Evolutionary conservation across 1,140 invertebrate species (phyloP).

Genomic region (Venustaconcha ellipsiformis): DNA sequence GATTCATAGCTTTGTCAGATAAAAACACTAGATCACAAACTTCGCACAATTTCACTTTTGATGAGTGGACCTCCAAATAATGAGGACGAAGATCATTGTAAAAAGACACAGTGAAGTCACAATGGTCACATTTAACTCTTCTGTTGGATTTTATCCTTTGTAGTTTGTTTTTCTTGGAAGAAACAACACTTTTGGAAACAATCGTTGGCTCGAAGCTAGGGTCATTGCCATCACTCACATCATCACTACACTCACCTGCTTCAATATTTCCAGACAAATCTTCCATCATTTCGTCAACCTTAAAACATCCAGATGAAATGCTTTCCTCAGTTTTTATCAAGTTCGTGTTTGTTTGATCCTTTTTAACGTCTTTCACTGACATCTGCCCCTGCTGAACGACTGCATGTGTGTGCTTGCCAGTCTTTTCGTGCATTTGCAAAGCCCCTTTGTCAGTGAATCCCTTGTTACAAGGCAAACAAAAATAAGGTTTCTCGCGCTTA

Average conservation of each 20-base stretch:
- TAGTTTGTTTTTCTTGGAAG: background rate
- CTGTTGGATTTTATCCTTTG: conserved; percentile 7
- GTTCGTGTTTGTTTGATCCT: no score
- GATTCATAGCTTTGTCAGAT: conserved; percentile 51
- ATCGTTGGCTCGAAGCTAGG: no score
- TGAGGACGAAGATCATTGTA: conserved; percentile 57
- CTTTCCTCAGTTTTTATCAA: no score
- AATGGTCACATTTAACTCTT: conserved; percentile 55
- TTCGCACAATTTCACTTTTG: conserved; percentile 51
- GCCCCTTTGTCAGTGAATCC: conserved; percentile 36
- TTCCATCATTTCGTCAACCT: no score
- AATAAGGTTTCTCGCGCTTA: conserved; percentile 33
- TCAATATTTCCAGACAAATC: no score
- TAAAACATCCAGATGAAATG: no score
- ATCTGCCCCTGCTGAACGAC: conserved; percentile 4
- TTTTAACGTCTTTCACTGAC: conserved; percentile 5
- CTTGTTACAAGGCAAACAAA: conserved; percentile 44
- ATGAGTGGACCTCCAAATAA: conserved; percentile 56
- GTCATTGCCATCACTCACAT: no score
- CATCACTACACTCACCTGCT: no score
- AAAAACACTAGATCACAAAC: conserved; percentile 55
- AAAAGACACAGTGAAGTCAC: conserved; percentile 49
- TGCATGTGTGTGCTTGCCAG: conserved; percentile 15
- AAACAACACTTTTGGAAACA: no score
- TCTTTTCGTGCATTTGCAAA: conserved; percentile 29